Evolutionary conservation across 1,140 invertebrate genomes (phyloP).

Genomic region (Formica selysi): DNA sequence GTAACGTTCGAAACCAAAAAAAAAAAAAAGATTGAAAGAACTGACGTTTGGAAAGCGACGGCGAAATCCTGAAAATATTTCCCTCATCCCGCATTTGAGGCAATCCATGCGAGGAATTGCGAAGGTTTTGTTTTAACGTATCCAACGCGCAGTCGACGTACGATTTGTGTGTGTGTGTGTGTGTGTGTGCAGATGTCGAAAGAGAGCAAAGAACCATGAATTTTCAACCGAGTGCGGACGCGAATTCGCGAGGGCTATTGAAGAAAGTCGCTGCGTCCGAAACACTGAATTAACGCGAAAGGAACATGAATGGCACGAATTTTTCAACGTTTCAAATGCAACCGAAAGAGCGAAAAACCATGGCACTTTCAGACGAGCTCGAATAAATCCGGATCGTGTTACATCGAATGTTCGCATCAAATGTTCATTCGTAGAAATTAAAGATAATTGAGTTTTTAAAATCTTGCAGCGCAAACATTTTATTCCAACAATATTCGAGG

Average conservation of each 20-base stretch:
- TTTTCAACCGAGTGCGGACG: slow-evolving; percentile 22
- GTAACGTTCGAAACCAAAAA: background rate
- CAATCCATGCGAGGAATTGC: slow-evolving; percentile 17
- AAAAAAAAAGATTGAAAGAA: background rate
- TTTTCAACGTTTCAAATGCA: slow-evolving; percentile 34
- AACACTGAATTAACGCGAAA: background rate
- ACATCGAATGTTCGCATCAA: background rate
- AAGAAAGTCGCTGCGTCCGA: background rate
- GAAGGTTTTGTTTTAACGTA: slow-evolving; percentile 17
- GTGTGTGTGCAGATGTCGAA: background rate
- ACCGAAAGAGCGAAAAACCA: background rate
- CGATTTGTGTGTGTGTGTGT: background rate
- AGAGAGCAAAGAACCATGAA: slow-evolving; percentile 9
- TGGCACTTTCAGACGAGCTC: background rate
- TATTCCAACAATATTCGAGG: background rate
- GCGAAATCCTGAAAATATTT: slow-evolving; percentile 18
- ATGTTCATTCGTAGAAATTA: background rate
- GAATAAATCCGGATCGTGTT: background rate
- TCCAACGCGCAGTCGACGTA: background rate
- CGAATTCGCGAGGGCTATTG: background rate
- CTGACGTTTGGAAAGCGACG: slow-evolving; percentile 16
- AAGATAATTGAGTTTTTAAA: background rate
- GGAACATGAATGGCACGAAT: background rate
- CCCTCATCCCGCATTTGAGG: background rate
- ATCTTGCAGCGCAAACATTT: background rate